These are phyloP conservation scores for Aselliscus stoliczkanus DNA, from an alignment of 2,797 vertebrate genomes.

Conservation along the genomic window DNA sequence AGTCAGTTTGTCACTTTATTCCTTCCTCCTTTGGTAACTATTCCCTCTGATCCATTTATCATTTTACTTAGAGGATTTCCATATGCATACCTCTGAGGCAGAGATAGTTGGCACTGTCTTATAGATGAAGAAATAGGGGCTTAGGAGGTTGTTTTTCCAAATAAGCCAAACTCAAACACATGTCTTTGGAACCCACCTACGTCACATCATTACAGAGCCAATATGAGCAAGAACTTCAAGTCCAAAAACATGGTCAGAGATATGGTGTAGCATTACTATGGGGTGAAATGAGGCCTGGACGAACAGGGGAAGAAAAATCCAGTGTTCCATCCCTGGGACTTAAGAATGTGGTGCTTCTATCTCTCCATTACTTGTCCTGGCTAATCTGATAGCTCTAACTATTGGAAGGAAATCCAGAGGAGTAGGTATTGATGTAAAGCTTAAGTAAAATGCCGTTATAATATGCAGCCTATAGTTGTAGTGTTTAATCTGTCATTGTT, in stretches of 20 bases:
- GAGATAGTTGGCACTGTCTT: not conserved
- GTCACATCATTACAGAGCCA: fast-evolving
- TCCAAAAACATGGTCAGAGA: fast-evolving
- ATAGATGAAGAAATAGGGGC: not conserved
- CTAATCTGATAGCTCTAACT: not conserved
- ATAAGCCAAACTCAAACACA: not conserved
- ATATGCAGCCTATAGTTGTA: constrained; percentile 62
- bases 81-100: fast-evolving
- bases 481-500: constrained; percentile 73
- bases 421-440: constrained; percentile 70
- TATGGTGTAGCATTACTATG: fast-evolving
- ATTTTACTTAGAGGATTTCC: not conserved
- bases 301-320: not conserved
- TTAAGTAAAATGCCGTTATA: constrained; percentile 69
- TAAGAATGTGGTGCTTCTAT: not conserved
- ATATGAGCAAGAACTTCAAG: fast-evolving
- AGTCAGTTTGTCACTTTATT: fast-evolving
- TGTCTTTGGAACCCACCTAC: not conserved
- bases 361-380: not conserved
- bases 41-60: not conserved
- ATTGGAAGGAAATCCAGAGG: constrained; percentile 36
- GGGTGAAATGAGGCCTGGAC: not conserved
- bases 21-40: fast-evolving
- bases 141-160: not conserved
- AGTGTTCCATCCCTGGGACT: constrained; percentile 11